phyloP scores from a whole-genome alignment of 1,140 invertebrate genomes.

The Apocrypta bakeri region DNA sequence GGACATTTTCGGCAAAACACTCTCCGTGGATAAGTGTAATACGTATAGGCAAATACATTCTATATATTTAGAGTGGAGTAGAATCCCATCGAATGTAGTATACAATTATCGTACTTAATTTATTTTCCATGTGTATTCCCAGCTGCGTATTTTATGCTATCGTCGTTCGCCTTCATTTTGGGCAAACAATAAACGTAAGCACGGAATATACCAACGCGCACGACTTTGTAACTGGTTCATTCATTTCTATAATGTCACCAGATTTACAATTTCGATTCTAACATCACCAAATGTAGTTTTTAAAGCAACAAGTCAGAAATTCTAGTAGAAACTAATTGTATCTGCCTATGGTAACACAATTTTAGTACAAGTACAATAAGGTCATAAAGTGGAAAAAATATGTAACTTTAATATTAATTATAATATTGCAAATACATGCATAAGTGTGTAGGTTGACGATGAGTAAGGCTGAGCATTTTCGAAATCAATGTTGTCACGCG shows the following conservation, averaged over 20 bases:
- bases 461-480: no score
- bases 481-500: no score
- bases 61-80: slow-evolving; percentile 4
- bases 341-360: background rate
- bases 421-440: no score
- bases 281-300: background rate
- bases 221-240: background rate
- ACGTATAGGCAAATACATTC: slow-evolving; percentile 25
- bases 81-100: slow-evolving; percentile 39
- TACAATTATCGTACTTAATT: slow-evolving; percentile 48
- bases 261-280: background rate
- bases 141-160: slow-evolving; percentile 13
- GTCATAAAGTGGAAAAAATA: no score
- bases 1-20: no score
- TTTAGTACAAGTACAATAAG: background rate
- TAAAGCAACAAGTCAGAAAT: background rate
- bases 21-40: no score
- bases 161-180: background rate
- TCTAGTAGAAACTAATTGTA: background rate
- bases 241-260: background rate
- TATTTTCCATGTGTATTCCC: slow-evolving; percentile 34
- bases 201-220: background rate
- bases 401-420: no score
- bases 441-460: background rate
- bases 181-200: background rate